Evolutionary conservation across 2,113 vertebrate species (phyloP), one percentile per base, ranked within the genome.

Genomic region (Sinocyclocheilus maitianheensis): DNA sequence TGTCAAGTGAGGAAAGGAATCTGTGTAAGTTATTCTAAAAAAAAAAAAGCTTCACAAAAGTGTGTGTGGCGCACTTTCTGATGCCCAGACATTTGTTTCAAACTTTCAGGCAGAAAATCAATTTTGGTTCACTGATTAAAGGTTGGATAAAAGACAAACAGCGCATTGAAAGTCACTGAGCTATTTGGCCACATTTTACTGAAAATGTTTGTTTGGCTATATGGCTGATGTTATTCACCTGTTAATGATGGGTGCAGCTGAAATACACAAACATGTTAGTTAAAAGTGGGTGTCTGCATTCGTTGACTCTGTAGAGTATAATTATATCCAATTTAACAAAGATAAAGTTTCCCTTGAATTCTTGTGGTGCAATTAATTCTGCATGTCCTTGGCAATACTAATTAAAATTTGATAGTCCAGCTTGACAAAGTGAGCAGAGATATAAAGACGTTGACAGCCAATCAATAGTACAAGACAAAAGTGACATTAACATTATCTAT

Each of bases 381-480:
- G 77, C 4, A 24, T 62, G 77, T 62, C 34, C 5, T 24, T 72
- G 69, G 37, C 37, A 24, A 9, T 43, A 62, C 30, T 22, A 40
- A 43, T 62, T 62, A 43, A 62, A 77, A 22, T 37, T 72, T 72
- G 69, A 40, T 9, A n/a, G 34, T 22, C 10, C 30, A 40, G 37
- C 16, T 55, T 55, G 12, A 51, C 20, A 76, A 77, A 51, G 40
- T 6, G 26, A 77, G 51, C 7, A 69, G 46, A 85, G 22, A 5
- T 34, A 26, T 53, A 20, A 62, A 69, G 43, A n/a, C 20, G 26
- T 20, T 24, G 30, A 30, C 55, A 51, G 74, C 12, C 43, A 84
- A 65, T 62, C 74, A 84, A 84, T 62, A 51, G 40, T 51, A 48
- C 9, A 67, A 48, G 58, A 85, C 24, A 67, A 46, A 67, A 77